Percentiles rank a stretch among this genome's conserved stretches.
phyloP scores from a whole-genome alignment of 2,888 invertebrate genomes.

The Ophion slaviceki region DNA sequence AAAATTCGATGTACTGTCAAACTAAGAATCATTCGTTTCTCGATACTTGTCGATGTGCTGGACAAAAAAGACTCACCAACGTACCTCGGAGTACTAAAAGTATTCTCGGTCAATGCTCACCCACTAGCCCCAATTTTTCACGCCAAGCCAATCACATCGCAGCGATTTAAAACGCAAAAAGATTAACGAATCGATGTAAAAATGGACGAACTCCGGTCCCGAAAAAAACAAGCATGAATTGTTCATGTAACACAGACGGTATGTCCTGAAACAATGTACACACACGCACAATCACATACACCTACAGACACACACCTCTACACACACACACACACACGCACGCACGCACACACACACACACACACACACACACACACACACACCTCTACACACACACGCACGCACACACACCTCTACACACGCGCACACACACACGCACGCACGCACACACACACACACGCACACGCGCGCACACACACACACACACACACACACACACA shows the following conservation, averaged over 20 bases:
- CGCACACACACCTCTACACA: too few species aligned
- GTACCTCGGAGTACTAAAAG: slow-evolving; percentile 26
- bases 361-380: too few species aligned
- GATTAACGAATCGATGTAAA: slow-evolving; percentile 21
- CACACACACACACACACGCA: too few species aligned
- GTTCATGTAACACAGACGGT: slow-evolving; percentile 63
- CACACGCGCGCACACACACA: too few species aligned
- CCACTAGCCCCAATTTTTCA: slow-evolving; percentile 8
- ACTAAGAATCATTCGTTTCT: slow-evolving; percentile 1
- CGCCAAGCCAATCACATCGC: not conserved
- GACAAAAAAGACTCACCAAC: not conserved
- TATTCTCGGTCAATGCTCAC: slow-evolving; percentile 17
- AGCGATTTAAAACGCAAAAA: not conserved
- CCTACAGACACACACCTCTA: not conserved
- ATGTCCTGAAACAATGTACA: slow-evolving; percentile 36
- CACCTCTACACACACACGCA: too few species aligned
- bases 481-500: too few species aligned
- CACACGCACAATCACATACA: not conserved
- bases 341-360: too few species aligned
- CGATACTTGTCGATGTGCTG: slow-evolving; percentile 12
- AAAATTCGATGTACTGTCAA: slow-evolving; percentile 32
- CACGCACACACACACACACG: too few species aligned
- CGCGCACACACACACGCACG: too few species aligned
- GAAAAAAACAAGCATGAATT: not conserved
- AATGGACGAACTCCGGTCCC: slow-evolving; percentile 20